Conservation (phyloP, 2,888 invertebrate genomes). For the Acanthosepion lycidas region DNA sequence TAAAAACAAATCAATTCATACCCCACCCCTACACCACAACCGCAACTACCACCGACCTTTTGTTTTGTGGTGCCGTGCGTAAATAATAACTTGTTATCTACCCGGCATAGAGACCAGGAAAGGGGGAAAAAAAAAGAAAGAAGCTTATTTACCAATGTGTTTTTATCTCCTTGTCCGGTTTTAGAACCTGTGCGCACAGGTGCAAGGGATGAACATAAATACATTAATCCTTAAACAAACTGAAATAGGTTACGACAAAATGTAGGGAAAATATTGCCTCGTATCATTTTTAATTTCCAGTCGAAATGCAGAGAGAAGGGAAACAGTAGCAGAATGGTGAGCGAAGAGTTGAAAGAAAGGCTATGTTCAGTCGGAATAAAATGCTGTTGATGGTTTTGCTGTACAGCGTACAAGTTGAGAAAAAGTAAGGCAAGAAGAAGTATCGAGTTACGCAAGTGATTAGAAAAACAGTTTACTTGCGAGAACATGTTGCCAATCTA, state of each 20-base stretch:
- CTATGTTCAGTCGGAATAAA: background rate
- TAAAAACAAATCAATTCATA: too few species aligned
- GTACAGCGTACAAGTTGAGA: background rate
- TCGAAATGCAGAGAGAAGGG: background rate
- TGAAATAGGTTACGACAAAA: background rate
- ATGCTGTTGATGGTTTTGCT: background rate
- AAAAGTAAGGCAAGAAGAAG: background rate
- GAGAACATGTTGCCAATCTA: background rate
- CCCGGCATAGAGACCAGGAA: too few species aligned
- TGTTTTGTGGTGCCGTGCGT: too few species aligned
- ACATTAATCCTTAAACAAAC: background rate
- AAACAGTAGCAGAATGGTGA: background rate
- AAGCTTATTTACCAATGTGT: too few species aligned
- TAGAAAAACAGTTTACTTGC: background rate
- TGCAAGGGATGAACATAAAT: background rate
- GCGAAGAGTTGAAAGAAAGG: background rate
- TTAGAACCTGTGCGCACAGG: background rate
- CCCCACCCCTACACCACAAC: too few species aligned
- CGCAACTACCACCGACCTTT: too few species aligned
- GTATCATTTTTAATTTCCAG: background rate
- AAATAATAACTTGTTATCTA: too few species aligned
- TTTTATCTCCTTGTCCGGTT: background rate
- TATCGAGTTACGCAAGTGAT: background rate
- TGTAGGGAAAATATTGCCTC: background rate
- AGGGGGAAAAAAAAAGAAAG: too few species aligned